Conservation (phyloP, 2,888 invertebrate species). For the Amaurobius ferox region DNA sequence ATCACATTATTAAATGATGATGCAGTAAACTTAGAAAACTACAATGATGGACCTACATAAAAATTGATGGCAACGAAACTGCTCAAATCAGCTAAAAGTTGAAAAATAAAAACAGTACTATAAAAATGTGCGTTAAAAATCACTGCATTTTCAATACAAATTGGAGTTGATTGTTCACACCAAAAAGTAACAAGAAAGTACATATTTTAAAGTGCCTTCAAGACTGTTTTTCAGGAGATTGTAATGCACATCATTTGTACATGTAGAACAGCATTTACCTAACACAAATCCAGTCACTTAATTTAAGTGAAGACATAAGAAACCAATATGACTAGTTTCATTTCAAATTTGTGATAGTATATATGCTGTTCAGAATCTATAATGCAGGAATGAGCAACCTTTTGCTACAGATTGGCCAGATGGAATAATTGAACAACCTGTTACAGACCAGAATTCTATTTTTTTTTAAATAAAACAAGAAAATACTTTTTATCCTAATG, state of each 20-base stretch:
- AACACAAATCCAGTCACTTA: slow-evolving; percentile 14
- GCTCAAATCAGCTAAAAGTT: neutral
- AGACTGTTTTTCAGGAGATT: neutral
- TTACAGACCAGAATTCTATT: too few relatives aligned
- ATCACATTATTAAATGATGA: slow-evolving; percentile 8
- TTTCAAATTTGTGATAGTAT: neutral
- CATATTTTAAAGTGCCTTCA: neutral
- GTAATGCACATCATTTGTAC: neutral
- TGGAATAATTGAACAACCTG: too few relatives aligned
- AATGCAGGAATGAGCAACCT: too few relatives aligned
- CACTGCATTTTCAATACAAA: slow-evolving; percentile 22
- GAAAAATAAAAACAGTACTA: slow-evolving; percentile 19
- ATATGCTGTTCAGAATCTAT: too few relatives aligned
- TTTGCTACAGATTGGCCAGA: too few relatives aligned
- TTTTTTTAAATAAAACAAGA: too few relatives aligned
- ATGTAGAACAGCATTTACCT: neutral
- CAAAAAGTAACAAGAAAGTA: slow-evolving; percentile 1
- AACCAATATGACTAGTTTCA: neutral
- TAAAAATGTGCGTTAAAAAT: slow-evolving; percentile 30
- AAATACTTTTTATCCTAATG: too few relatives aligned
- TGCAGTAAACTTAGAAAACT: neutral
- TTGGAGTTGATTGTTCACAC: neutral
- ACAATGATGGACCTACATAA: neutral
- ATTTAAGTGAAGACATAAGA: slow-evolving; percentile 24
- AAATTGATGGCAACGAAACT: neutral